Evolutionary conservation across 92 coral and sea anemone species (phyloP).

Genomic region (Zoanthus solanderi): DNA sequence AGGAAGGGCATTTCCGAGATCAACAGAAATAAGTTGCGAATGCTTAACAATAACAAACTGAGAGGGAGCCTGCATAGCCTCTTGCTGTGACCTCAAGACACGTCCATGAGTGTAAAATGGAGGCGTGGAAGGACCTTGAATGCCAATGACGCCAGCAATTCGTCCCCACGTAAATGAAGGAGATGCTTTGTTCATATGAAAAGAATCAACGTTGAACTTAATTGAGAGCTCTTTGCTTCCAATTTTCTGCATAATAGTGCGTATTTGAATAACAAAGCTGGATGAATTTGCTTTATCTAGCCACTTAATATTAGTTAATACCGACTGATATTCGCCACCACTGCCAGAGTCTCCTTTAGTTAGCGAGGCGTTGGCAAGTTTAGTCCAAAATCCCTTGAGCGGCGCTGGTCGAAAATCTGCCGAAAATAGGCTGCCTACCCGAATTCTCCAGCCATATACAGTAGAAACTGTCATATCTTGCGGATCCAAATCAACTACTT

Average conservation of each 20-base stretch:
- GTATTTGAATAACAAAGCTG: constrained; percentile 49
- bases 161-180: constrained; percentile 67
- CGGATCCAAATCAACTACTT: constrained; percentile 78
- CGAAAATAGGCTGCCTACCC: constrained; percentile 65
- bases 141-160: constrained; percentile 74
- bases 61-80: constrained; percentile 32
- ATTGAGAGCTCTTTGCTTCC: constrained; percentile 66
- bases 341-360: not conserved
- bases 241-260: constrained; percentile 45
- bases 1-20: constrained; percentile 77
- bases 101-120: constrained; percentile 71
- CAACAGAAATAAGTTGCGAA: constrained; percentile 45
- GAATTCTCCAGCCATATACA: constrained; percentile 82
- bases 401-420: constrained; percentile 76
- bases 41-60: constrained; percentile 67
- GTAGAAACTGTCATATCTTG: constrained; percentile 64
- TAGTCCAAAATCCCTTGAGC: constrained; percentile 65
- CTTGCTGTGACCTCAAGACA: constrained; percentile 36
- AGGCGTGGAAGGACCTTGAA: constrained; percentile 66
- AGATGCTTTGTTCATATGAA: constrained; percentile 9
- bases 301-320: constrained; percentile 69
- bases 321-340: constrained; percentile 75
- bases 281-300: constrained; percentile 30
- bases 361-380: not conserved
- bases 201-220: constrained; percentile 74